Conservation (phyloP, 2,113 vertebrate species). For the Bufo bufo region DNA sequence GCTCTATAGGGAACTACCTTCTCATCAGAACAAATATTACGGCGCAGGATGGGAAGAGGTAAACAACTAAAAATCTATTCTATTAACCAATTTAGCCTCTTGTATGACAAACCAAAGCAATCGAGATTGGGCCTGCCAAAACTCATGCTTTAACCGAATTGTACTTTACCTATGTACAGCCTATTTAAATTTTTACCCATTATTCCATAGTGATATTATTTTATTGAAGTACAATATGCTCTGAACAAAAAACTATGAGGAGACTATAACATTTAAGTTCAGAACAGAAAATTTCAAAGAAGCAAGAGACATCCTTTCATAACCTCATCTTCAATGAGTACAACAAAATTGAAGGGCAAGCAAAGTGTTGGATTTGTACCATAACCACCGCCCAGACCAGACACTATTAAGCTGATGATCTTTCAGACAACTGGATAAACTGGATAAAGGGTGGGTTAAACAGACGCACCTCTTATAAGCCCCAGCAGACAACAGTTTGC, state of each 20-base stretch:
- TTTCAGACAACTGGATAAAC: slow-evolving; percentile 46
- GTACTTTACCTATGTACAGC: background rate
- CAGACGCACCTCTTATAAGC: slow-evolving; percentile 29
- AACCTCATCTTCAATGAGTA: background rate
- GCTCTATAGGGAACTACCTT: too few species aligned
- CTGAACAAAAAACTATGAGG: background rate
- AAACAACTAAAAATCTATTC: too few species aligned
- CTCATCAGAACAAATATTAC: too few species aligned
- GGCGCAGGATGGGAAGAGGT: too few species aligned
- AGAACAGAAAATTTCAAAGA: slow-evolving; percentile 11
- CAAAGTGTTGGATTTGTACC: slow-evolving; percentile 17
- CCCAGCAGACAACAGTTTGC: background rate
- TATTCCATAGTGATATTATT: too few species aligned
- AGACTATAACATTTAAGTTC: background rate
- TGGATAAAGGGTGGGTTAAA: slow-evolving; percentile 33
- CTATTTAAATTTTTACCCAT: too few species aligned
- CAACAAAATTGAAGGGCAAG: background rate
- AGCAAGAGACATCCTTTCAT: background rate
- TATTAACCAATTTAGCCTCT: too few species aligned
- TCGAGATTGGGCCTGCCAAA: too few species aligned
- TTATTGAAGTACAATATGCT: background rate
- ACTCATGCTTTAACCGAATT: too few species aligned
- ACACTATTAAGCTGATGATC: slow-evolving; percentile 37
- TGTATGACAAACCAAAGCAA: too few species aligned
- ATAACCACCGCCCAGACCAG: background rate